phyloP scores from a whole-genome alignment of 2,113 vertebrate species.

The western clawed frog (Xenopus tropicalis) region DNA sequence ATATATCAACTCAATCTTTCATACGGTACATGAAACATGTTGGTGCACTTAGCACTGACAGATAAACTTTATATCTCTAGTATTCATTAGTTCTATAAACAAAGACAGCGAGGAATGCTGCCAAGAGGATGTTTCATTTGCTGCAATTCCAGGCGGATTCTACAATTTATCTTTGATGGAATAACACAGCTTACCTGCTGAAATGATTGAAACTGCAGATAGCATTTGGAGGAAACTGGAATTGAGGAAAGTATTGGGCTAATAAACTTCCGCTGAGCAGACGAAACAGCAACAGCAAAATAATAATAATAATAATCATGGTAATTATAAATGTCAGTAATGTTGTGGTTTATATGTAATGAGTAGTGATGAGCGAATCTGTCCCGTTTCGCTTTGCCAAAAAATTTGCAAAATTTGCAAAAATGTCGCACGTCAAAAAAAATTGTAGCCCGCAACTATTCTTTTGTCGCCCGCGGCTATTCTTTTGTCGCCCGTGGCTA shows the following conservation, averaged over 20 bases:
- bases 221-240: constrained; percentile 28
- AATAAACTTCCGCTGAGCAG: constrained; percentile 24
- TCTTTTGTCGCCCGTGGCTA: no score
- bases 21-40: constrained; percentile 40
- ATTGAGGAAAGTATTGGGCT: constrained; percentile 21
- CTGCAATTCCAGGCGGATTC: constrained; percentile 41
- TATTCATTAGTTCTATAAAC: constrained; percentile 46
- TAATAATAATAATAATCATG: no score
- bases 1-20: constrained; percentile 41
- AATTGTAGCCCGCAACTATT: no score
- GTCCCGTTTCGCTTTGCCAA: no score
- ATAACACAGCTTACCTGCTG: constrained; percentile 41
- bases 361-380: background rate
- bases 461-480: no score
- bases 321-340: background rate
- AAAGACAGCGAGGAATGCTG: constrained; percentile 33
- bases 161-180: constrained; percentile 45
- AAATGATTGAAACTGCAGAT: constrained; percentile 45
- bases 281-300: background rate
- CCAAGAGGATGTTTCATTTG: constrained; percentile 41
- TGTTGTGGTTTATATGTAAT: background rate
- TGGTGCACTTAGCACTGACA: constrained; percentile 43
- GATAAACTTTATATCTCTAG: constrained; percentile 45
- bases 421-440: background rate
- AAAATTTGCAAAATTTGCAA: no score